Percentiles rank a stretch among this genome's conserved stretches.
phyloP scores from a whole-genome alignment of 2,797 vertebrate species.

The Eremophila alpestris region DNA sequence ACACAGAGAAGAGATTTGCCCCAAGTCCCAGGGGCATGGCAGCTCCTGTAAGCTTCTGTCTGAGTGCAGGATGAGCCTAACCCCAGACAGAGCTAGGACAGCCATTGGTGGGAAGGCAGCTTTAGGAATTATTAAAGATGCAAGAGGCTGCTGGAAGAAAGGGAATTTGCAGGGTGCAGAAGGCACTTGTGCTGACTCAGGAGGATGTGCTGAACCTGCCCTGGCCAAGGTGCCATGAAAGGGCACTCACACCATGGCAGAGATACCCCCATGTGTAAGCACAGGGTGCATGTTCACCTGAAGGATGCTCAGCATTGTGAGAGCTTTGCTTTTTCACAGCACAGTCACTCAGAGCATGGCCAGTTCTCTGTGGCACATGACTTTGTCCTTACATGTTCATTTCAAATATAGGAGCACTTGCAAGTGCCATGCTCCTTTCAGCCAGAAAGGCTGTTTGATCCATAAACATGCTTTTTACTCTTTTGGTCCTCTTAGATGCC shows the following conservation, averaged over 20 bases:
- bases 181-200: rapidly evolving
- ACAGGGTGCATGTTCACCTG: not conserved
- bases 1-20: not conserved
- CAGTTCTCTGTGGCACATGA: not conserved
- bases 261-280: not conserved
- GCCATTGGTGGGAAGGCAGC: not conserved
- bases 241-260: not conserved
- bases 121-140: not conserved
- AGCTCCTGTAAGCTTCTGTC: not conserved
- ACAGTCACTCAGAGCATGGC: not conserved
- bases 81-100: not conserved
- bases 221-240: not conserved
- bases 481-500: conserved; percentile 27
- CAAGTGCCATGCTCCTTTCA: not conserved
- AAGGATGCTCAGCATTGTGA: not conserved
- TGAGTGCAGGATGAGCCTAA: not conserved
- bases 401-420: not conserved
- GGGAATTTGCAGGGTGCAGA: not conserved
- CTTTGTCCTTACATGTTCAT: conserved; percentile 3
- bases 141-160: not conserved
- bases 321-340: rapidly evolving
- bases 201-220: not conserved
- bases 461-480: not conserved
- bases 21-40: not conserved
- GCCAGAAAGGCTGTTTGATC: conserved; percentile 47